Evolutionary conservation across 2,797 vertebrate species (phyloP), one percentile per base, ranked within the genome.

Genomic region (Kryptolebias ocellatus): DNA sequence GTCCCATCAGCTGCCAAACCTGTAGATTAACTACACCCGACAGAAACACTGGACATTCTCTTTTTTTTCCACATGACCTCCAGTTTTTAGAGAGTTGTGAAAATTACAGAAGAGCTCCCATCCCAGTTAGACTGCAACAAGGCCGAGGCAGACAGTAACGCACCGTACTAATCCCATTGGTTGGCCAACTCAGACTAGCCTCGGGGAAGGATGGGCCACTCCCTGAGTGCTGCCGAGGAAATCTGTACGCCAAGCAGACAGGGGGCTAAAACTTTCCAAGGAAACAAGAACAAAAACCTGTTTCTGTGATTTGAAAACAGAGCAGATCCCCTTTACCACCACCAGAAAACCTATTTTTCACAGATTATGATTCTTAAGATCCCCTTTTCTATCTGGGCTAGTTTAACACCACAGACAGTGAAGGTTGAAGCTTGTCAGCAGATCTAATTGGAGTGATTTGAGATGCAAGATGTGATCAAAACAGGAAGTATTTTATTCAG

Each of bases 401-500:
- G 67, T 67, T 67, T 67, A 69, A 79, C 75, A 79, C 74, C 69
- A 68, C 65, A 58, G 77, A 54, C 67, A 77, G 76, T 37, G 60
- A 67, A 64, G 74, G 39, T 42, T 42, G 39, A 12, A 34, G 34
- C 20, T 24, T 24, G 20, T 34, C 56, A 67, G 74, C 64, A 49
- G 57, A 83, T 76, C 71, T 79, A 88, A 84, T 87, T 81, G 64
- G 50, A 52, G 67, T 80, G 69, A 92, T 76, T 94, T 93, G 78
- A 92, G 83, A 94, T 93, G 90, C 91, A 92, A 87, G 85, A 87
- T 83, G 77, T 83, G 75, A 85, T 81, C 77, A 51, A 74, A 85
- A 86, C 92, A 92, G 92, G 92, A 93, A 93, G 92, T 91, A 81
- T 92, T 92, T 42, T 42, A 12, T 42, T 42, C 86, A 89, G 80